Percentiles rank a stretch among this genome's conserved stretches.
phyloP scores from a whole-genome alignment of 2,113 vertebrate species.

The Hiodon tergisus region DNA sequence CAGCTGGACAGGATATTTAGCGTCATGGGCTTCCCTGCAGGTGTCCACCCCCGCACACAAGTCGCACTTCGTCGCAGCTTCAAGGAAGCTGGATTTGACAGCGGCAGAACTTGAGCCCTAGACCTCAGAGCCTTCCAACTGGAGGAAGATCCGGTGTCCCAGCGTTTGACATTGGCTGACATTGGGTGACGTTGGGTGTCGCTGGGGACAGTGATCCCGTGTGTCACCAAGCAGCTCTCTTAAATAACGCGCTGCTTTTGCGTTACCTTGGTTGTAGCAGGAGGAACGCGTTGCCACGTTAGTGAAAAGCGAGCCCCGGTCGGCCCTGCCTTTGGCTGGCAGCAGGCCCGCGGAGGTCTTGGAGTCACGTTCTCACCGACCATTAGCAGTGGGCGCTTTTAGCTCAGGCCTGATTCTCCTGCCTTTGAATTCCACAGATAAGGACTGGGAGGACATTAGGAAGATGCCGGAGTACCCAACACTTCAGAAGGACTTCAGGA shows the following conservation, averaged over 20 bases:
- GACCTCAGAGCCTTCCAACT: no score
- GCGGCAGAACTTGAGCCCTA: no score
- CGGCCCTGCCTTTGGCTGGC: neutral
- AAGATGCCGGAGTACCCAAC: constrained; percentile 99
- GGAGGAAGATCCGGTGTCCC: no score
- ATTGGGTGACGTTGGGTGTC: no score
- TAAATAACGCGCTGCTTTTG: no score
- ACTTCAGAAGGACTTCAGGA: constrained; percentile 94
- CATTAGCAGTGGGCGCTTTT: neutral
- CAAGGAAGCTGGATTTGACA: no score
- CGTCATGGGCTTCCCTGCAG: constrained; percentile 98
- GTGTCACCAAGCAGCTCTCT: no score
- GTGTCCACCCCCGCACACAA: constrained; percentile 47
- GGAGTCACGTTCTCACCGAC: neutral
- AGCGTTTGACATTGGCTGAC: no score
- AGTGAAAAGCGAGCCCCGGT: neutral
- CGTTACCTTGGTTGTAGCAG: no score
- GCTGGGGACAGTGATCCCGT: no score
- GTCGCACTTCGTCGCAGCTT: no score
- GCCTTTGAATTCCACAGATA: constrained; percentile 70
- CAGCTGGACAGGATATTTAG: constrained; percentile 97
- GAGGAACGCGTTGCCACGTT: neutral
- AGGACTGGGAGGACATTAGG: constrained; percentile 98
- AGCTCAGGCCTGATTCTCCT: constrained; percentile 19
- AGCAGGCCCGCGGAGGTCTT: neutral